These are phyloP conservation scores for Drosophila diplacantha DNA, from an alignment of 2,888 invertebrate genomes.

Conservation along the genomic window DNA sequence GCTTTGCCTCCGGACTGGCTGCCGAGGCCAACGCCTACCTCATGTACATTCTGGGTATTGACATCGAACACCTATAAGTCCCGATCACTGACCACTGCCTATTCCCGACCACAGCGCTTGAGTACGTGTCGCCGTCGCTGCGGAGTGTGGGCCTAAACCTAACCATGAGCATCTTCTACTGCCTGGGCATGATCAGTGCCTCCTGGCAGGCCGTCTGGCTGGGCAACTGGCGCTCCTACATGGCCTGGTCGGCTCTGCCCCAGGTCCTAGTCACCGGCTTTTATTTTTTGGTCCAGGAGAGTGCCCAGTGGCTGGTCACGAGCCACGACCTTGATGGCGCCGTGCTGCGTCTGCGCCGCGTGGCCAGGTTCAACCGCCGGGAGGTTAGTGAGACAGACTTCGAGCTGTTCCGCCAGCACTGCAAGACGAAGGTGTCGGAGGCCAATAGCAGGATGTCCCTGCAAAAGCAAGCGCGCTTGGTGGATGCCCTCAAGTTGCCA, in stretches of 20 bases:
- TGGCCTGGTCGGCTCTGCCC: slow-evolving; percentile 79
- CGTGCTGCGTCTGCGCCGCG: slow-evolving; percentile 77
- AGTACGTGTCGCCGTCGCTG: slow-evolving; percentile 80
- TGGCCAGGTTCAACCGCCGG: slow-evolving; percentile 79
- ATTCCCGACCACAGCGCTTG: slow-evolving; percentile 77
- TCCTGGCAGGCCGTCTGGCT: slow-evolving; percentile 78
- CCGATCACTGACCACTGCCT: slow-evolving; percentile 4
- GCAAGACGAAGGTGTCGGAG: slow-evolving; percentile 49
- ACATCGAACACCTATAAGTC: neutral
- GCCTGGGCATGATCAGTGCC: slow-evolving; percentile 78
- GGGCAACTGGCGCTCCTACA: slow-evolving; percentile 78
- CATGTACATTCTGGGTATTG: slow-evolving; percentile 80
- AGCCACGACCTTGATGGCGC: slow-evolving; percentile 79
- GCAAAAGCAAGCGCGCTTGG: slow-evolving; percentile 39
- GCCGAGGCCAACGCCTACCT: slow-evolving; percentile 80
- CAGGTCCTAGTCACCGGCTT: slow-evolving; percentile 77
- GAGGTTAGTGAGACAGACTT: slow-evolving; percentile 71
- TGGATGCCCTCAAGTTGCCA: slow-evolving; percentile 79
- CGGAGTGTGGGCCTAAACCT: slow-evolving; percentile 80
- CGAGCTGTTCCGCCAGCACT: slow-evolving; percentile 64
- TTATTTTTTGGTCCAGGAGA: slow-evolving; percentile 80
- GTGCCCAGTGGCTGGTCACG: slow-evolving; percentile 68
- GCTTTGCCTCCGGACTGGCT: slow-evolving; percentile 81
- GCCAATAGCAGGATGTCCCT: slow-evolving; percentile 12
- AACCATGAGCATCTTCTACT: slow-evolving; percentile 80